These are phyloP conservation scores for Geodia barretti DNA, from an alignment of 37 sponge, comb jelly and placozoan species.

Conservation along the genomic window DNA sequence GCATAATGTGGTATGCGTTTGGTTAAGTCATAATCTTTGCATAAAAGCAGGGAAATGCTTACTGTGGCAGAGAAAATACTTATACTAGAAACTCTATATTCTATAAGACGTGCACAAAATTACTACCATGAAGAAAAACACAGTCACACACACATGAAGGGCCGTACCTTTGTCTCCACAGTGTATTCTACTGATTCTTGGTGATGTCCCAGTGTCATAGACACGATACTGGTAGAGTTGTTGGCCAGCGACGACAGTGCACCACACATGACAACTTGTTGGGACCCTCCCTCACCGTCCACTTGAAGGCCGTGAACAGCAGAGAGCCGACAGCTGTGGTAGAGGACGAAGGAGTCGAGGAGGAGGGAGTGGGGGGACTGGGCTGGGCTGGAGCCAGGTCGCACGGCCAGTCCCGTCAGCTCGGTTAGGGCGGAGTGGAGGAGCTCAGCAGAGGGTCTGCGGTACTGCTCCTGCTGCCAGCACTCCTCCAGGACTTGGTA, in stretches of 20 bases:
- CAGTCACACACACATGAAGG: neutral
- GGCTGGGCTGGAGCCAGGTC: neutral
- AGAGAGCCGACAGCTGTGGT: neutral
- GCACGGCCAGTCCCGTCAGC: slow-evolving; percentile 21
- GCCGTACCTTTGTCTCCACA: neutral
- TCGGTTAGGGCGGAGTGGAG: slow-evolving; percentile 1
- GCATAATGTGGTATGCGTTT: no score
- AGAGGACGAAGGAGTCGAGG: slow-evolving; percentile 39
- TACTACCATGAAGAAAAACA: no score
- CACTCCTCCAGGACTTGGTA: slow-evolving; percentile 58
- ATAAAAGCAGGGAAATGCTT: no score
- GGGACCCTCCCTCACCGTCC: neutral
- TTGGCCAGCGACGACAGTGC: slow-evolving; percentile 19
- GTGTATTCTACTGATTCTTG: neutral
- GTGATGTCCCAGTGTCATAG: neutral
- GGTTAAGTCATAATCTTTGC: no score
- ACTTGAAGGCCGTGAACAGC: neutral
- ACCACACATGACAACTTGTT: slow-evolving; percentile 9
- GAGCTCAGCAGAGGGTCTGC: slow-evolving; percentile 45
- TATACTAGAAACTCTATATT: neutral
- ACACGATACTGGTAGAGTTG: neutral
- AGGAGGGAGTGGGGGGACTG: neutral
- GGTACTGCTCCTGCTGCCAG: slow-evolving; percentile 64
- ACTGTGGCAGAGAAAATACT: no score
- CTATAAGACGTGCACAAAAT: neutral